Evolutionary conservation across 2,113 vertebrate species (phyloP).

Genomic region (Myrmophylax atrothorax): DNA sequence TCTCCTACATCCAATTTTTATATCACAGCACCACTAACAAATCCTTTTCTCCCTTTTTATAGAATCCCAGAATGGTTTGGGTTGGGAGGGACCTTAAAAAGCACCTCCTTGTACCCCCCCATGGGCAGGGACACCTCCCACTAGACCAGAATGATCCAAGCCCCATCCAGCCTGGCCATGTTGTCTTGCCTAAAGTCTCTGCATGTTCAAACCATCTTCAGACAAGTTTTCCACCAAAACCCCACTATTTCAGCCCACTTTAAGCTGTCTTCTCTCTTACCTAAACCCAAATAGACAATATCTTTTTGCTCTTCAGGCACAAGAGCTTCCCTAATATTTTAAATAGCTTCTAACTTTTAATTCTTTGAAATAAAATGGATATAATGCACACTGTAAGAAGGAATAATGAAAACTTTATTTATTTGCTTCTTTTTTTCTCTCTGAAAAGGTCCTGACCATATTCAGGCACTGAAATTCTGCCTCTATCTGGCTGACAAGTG

Average conservation of each 20-base stretch:
- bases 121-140: background rate
- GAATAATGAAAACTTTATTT: background rate
- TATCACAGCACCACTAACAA: background rate
- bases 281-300: background rate
- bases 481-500: constrained; percentile 86
- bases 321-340: background rate
- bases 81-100: background rate
- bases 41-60: background rate
- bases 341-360: background rate
- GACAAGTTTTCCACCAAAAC: background rate
- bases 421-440: background rate
- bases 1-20: background rate
- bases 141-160: background rate
- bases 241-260: background rate
- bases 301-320: background rate
- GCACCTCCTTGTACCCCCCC: background rate
- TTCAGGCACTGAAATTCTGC: constrained; percentile 87
- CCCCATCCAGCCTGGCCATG: background rate
- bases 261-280: background rate
- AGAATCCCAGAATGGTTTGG: background rate
- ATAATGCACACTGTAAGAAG: background rate
- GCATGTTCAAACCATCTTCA: background rate
- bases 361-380: background rate
- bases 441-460: constrained; percentile 85
- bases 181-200: background rate